These are phyloP conservation scores for Simalia tracyae DNA, from an alignment of 2,797 vertebrate species.

Conservation along the genomic window DNA sequence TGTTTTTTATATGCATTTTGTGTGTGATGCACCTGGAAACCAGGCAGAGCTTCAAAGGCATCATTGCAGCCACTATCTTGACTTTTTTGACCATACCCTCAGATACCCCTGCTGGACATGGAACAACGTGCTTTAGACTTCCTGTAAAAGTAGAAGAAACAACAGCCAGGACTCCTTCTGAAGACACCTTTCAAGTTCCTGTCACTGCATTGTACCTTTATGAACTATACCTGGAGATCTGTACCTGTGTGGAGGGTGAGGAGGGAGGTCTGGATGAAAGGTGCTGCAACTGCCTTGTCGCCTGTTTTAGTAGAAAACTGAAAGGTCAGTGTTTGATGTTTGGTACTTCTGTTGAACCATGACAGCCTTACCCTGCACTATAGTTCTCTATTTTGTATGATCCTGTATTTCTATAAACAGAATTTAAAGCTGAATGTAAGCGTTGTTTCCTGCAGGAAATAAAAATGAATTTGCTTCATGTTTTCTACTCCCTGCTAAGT, in stretches of 20 bases:
- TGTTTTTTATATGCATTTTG: background rate
- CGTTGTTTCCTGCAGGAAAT: background rate
- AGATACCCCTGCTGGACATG: background rate
- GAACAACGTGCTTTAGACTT: background rate
- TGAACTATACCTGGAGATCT: background rate
- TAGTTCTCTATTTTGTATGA: background rate
- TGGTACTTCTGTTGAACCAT: background rate
- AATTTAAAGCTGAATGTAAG: background rate
- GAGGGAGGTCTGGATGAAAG: background rate
- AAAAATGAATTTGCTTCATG: background rate
- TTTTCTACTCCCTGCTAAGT: background rate
- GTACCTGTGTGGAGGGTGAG: background rate
- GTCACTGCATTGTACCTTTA: background rate
- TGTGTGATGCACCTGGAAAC: background rate
- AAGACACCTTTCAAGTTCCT: background rate
- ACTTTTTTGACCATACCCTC: background rate
- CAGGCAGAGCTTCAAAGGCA: background rate
- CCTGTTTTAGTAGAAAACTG: background rate
- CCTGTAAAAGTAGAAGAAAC: background rate
- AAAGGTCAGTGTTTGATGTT: background rate
- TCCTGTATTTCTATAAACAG: background rate
- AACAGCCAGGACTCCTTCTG: background rate
- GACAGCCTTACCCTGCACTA: background rate
- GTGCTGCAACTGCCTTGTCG: no score
- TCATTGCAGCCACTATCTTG: background rate